Evolutionary conservation across 92 coral and sea anemone species (phyloP).

Genomic region (Zoanthus sansibaricus): DNA sequence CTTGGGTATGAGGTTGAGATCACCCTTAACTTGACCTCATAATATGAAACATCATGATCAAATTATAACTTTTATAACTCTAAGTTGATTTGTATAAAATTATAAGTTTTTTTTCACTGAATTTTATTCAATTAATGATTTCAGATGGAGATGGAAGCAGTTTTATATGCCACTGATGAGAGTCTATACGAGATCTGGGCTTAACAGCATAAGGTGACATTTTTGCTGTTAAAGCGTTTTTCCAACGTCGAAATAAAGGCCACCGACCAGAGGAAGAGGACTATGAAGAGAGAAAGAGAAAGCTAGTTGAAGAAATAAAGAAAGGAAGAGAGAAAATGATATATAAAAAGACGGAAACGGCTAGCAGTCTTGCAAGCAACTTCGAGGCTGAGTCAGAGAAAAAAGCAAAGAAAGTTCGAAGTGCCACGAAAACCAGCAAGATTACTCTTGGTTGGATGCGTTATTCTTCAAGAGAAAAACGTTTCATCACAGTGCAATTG

Average conservation of each 20-base stretch:
- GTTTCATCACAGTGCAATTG: slow-evolving; percentile 4
- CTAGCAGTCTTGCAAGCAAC: slow-evolving; percentile 1
- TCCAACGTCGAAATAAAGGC: slow-evolving; percentile 21
- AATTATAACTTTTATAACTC: too few relatives aligned
- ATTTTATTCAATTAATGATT: background rate
- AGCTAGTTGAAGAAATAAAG: slow-evolving; percentile 55
- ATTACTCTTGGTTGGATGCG: slow-evolving; percentile 53
- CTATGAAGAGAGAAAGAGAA: slow-evolving; percentile 59
- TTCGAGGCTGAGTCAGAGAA: background rate
- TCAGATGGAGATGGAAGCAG: slow-evolving; percentile 68
- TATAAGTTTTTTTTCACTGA: too few relatives aligned
- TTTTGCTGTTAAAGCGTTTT: slow-evolving; percentile 63
- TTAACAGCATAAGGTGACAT: slow-evolving; percentile 66
- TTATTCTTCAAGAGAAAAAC: background rate
- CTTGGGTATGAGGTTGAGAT: too few relatives aligned
- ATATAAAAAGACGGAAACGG: slow-evolving; percentile 30
- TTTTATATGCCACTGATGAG: slow-evolving; percentile 48
- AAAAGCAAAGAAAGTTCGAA: background rate
- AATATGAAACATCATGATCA: too few relatives aligned
- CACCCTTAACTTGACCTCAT: too few relatives aligned
- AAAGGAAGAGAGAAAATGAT: slow-evolving; percentile 52
- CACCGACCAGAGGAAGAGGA: slow-evolving; percentile 24
- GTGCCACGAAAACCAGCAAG: slow-evolving; percentile 29
- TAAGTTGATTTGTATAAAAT: too few relatives aligned
- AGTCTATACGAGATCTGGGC: slow-evolving; percentile 50